Conservation (phyloP, 2,888 invertebrate species). For the Phaonia tiefii region DNA sequence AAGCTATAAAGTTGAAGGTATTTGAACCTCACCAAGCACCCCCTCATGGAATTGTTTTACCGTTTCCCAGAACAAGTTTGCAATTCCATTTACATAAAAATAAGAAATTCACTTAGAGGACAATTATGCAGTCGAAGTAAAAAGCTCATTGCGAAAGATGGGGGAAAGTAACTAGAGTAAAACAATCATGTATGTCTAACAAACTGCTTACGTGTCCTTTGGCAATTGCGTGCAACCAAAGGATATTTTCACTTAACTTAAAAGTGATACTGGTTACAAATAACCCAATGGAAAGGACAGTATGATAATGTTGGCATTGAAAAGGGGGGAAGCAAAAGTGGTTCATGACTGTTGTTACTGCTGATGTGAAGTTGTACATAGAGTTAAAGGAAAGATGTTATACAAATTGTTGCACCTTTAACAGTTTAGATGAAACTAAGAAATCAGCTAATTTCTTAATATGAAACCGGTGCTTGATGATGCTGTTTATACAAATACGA, state of each 20-base stretch:
- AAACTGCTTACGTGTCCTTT: slow-evolving; percentile 56
- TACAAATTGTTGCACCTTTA: slow-evolving; percentile 18
- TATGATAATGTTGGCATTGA: no score
- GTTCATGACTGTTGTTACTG: no score
- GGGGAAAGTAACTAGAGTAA: slow-evolving; percentile 2
- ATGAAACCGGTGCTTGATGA: no score
- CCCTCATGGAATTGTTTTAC: slow-evolving; percentile 15
- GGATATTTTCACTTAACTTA: slow-evolving; percentile 66
- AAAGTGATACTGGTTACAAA: slow-evolving; percentile 9
- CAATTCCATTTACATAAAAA: not conserved
- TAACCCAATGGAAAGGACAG: slow-evolving; percentile 20
- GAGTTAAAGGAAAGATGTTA: no score
- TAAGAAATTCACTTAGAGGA: slow-evolving; percentile 16
- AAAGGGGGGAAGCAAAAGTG: not conserved
- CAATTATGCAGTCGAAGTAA: not conserved
- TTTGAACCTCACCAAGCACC: not conserved
- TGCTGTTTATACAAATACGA: no score
- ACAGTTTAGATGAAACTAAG: no score
- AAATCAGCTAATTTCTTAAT: no score
- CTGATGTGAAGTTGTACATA: no score
- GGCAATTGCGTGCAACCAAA: slow-evolving; percentile 63
- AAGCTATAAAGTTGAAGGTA: not conserved
- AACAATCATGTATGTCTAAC: slow-evolving; percentile 47
- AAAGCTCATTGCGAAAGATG: not conserved
- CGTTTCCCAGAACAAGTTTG: not conserved